A percentile compares a stretch with the other conserved stretches of the same genome.
These are phyloP conservation scores for roundworm (Caenorhabditis elegans) DNA, from an alignment of 1,140 invertebrate genomes.

Conservation along the genomic window DNA sequence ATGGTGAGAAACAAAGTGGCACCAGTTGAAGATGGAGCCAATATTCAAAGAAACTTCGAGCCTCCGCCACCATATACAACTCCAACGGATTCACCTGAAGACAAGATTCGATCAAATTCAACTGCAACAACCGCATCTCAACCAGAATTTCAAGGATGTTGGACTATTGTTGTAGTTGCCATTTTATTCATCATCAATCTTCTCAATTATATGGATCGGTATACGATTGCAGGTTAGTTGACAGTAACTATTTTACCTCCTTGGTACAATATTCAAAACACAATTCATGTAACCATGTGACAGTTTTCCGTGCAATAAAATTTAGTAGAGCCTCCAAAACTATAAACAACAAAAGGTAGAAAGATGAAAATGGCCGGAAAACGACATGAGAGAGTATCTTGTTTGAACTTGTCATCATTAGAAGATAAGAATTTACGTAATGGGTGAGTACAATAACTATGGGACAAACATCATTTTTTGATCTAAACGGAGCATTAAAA, in stretches of 20 bases:
- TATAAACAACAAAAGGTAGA: not conserved
- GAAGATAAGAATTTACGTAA: no score
- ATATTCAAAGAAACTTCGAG: not conserved
- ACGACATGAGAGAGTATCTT: not conserved
- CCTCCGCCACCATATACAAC: not conserved
- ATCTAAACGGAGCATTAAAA: no score
- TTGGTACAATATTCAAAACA: no score
- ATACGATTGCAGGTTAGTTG: conserved; percentile 45
- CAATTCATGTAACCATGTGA: no score
- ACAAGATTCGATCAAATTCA: not conserved
- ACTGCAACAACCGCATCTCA: not conserved
- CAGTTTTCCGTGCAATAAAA: not conserved
- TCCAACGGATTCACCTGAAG: not conserved
- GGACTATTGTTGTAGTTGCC: not conserved
- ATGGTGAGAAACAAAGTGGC: conserved; percentile 5
- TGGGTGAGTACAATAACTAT: no score
- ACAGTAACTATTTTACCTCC: not conserved
- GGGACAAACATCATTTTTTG: no score
- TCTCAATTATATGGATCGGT: conserved; percentile 50
- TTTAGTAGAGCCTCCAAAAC: not conserved
- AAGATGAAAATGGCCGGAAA: not conserved
- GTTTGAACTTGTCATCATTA: no score
- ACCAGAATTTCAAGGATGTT: conserved; percentile 9
- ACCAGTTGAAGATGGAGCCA: not conserved
- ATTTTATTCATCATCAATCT: conserved; percentile 48